Base-by-base conservation (phyloP, 2,888 invertebrate genomes). In the Polymixis flavicincta region DNA sequence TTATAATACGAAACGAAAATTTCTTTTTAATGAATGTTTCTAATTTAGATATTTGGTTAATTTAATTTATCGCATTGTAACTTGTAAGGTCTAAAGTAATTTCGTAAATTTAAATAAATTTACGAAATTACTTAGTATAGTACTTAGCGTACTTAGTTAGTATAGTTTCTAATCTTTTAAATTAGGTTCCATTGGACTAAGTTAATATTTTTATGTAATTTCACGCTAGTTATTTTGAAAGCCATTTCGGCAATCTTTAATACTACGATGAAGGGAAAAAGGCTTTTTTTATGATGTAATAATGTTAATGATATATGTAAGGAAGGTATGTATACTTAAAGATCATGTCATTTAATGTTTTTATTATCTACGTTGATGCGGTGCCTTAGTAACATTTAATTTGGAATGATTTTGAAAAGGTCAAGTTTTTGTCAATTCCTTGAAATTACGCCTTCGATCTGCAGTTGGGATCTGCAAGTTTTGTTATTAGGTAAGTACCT, bases 191-290 rank as follows among this genome's bases (percentile, higher is more conserved):
- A 37, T 37, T 37, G 37, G 37, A 5, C 37, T 37, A 37, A 37
- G 37, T 37, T 37, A 37, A 37, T 37, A 37, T 37, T 37, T 37
- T 37, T 84, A 79, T 85, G 80, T 85, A 80, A 82, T 84, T 88
- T 86, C 79, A 87, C 85, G 84, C 83, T 63, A 25, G 71, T 76
- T 86, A 83, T 80, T 79, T 75, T 64, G 42, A 86, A 78, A 74
- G 72, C 69, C 74, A 61, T n/a, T 57, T 76, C 73, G 66, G 80
- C n/a, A 68, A 74, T 72, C 76, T 79, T 78, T 82, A 84, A 82
- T 87, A 84, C 80, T 68, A 79, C 25, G 72, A 60, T 72, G 28
- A 63, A 79, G 67, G 50, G 52, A 75, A 77, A 82, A 83, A 73
- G n/a, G 0, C 0, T 9, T 59, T 71, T 67, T 45, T 71, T 48